Percentiles rank a stretch among this genome's conserved stretches.
These are phyloP conservation scores for Drosophila carrolli DNA, from an alignment of 1,140 invertebrate genomes.

Conservation along the genomic window DNA sequence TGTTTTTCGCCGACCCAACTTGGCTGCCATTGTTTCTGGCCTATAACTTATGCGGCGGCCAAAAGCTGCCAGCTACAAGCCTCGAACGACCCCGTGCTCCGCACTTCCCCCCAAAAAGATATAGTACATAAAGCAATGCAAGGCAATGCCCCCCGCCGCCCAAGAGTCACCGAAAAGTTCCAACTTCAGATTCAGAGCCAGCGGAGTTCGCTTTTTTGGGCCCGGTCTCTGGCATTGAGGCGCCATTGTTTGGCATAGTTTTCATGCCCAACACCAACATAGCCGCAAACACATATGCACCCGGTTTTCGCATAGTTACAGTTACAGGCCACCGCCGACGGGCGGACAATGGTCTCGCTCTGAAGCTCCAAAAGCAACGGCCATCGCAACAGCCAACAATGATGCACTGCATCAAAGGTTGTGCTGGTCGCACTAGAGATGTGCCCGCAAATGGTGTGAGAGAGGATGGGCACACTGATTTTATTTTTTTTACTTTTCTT, in stretches of 20 bases:
- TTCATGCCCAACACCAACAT: conserved; percentile 28
- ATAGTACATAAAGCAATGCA: not conserved
- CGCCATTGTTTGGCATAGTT: conserved; percentile 81
- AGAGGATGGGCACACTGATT: not conserved
- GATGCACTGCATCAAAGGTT: conserved; percentile 45
- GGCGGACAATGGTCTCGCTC: conserved; percentile 71
- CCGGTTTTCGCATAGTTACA: conserved; percentile 71
- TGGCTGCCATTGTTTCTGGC: conserved; percentile 50
- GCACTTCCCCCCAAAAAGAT: not conserved
- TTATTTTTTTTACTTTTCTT: not conserved
- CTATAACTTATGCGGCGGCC: conserved; percentile 59
- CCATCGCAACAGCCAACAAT: conserved; percentile 53
- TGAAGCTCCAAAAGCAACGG: conserved; percentile 52
- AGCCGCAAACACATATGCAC: conserved; percentile 40
- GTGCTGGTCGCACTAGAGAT: conserved; percentile 48
- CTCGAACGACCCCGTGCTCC: conserved; percentile 19
- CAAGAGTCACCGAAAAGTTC: conserved; percentile 21
- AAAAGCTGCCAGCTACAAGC: conserved; percentile 71
- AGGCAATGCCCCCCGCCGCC: not conserved
- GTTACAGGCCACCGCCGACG: conserved; percentile 60
- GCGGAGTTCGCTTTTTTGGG: conserved; percentile 40
- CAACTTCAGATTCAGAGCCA: conserved; percentile 33
- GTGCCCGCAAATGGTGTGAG: conserved; percentile 14
- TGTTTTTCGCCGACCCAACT: conserved; percentile 29
- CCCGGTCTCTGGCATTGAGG: conserved; percentile 63